phyloP scores from a whole-genome alignment of 2,113 vertebrate genomes.

The Mus musculus region GRCm39 chr2:96531501-96532000 shows the following conservation, averaged over 20 bases:
- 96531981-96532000: conserved; percentile 4
- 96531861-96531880: background rate
- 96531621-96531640: background rate
- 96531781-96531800: background rate
- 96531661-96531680: background rate
- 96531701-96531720: background rate
- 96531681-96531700: background rate
- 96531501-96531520: background rate
- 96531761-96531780: too few relatives aligned
- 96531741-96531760: background rate
- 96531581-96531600: background rate
- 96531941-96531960: conserved; percentile 19
- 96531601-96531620: background rate
- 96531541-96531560: background rate
- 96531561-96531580: background rate
- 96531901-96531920: conserved; percentile 38
- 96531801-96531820: background rate
- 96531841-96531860: background rate
- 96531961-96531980: background rate
- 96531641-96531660: background rate
- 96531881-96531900: conserved; percentile 38
- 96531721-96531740: background rate
- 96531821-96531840: background rate
- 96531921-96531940: background rate
- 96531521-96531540: background rate